These are phyloP conservation scores for Ridgeia piscesae DNA, from an alignment of 1,140 invertebrate genomes.

Conservation along the genomic window DNA sequence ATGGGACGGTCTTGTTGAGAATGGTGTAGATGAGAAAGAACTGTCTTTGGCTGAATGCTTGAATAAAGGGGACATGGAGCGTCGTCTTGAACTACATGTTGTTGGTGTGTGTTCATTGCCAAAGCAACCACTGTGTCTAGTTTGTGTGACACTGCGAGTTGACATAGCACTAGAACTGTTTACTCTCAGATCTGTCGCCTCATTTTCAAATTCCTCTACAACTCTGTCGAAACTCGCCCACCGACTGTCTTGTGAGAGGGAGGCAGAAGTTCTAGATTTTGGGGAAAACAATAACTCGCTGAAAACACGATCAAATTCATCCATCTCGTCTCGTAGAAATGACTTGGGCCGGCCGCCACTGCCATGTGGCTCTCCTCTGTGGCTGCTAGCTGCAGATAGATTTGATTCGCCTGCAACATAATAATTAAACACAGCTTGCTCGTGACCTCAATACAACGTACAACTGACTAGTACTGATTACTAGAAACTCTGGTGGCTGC, in stretches of 20 bases:
- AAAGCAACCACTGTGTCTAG: neutral
- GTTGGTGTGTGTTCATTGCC: neutral
- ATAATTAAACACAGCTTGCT: neutral
- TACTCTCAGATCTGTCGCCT: neutral
- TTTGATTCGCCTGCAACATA: neutral
- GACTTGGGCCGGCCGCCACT: conserved; percentile 17
- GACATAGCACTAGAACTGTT: neutral
- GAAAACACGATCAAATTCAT: conserved; percentile 24
- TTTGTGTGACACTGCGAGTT: neutral
- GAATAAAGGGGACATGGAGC: neutral
- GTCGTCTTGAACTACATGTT: neutral
- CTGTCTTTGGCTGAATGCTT: neutral
- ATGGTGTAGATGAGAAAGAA: neutral
- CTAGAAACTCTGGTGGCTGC: neutral
- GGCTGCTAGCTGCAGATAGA: neutral
- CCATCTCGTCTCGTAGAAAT: conserved; percentile 24
- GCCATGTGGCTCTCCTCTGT: neutral
- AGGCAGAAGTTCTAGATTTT: conserved; percentile 7
- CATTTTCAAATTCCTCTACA: neutral
- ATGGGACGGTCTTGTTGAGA: neutral
- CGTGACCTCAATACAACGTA: neutral
- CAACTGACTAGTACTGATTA: neutral
- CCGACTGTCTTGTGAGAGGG: neutral
- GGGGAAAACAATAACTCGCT: conserved; percentile 15
- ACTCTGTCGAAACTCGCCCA: neutral